Conservation (phyloP, 2,113 vertebrate genomes). For the Ariopsis seemanni region DNA sequence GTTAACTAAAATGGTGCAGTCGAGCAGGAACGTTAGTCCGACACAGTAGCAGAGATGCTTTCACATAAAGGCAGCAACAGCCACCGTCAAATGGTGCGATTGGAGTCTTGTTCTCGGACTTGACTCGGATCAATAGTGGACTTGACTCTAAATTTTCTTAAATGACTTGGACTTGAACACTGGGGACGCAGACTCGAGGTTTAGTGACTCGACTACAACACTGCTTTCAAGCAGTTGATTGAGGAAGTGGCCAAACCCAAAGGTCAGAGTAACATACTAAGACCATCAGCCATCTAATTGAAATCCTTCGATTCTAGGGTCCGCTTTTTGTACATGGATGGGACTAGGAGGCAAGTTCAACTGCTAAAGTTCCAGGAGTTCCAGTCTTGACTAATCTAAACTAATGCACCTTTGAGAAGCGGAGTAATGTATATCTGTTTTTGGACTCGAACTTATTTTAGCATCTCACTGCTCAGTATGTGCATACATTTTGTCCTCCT, state of each 20-base stretch:
- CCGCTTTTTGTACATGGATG: not conserved
- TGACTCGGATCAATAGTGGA: too few relatives aligned
- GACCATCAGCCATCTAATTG: not conserved
- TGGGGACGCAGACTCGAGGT: too few relatives aligned
- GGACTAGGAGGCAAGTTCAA: not conserved
- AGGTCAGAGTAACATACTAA: not conserved
- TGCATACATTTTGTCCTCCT: not conserved
- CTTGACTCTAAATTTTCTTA: too few relatives aligned
- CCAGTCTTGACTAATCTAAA: not conserved
- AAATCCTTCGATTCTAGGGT: too few relatives aligned
- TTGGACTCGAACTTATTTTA: not conserved
- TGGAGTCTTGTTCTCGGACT: too few relatives aligned
- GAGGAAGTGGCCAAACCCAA: not conserved
- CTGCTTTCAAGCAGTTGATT: not conserved
- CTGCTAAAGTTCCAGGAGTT: not conserved
- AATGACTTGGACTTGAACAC: too few relatives aligned
- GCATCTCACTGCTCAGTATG: slow-evolving; percentile 18
- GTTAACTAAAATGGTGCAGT: too few relatives aligned
- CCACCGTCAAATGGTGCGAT: too few relatives aligned
- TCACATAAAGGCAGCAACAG: too few relatives aligned
- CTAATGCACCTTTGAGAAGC: slow-evolving; percentile 44
- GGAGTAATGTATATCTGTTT: slow-evolving; percentile 42
- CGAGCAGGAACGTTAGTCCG: too few relatives aligned
- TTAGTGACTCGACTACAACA: too few relatives aligned
- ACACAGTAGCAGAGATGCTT: too few relatives aligned